phyloP scores from a whole-genome alignment of 2,888 invertebrate species.

The Nephrotoma appendiculata region DNA sequence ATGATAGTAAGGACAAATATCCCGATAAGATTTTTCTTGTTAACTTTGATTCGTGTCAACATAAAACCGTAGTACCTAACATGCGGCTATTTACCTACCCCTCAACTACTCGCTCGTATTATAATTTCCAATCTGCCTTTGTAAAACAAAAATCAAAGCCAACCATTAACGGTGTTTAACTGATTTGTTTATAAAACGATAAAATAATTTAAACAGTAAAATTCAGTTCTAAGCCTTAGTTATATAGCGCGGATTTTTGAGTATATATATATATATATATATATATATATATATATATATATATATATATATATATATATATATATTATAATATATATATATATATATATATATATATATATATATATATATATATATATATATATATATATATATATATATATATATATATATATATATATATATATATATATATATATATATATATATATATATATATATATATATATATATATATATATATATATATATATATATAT shows the following conservation, averaged over 20 bases:
- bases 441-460: neutral
- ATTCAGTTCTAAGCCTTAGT: too few relatives aligned
- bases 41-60: too few relatives aligned
- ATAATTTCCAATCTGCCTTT: too few relatives aligned
- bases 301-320: neutral
- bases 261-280: neutral
- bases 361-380: neutral
- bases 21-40: too few relatives aligned
- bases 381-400: neutral
- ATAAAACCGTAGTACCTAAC: too few relatives aligned
- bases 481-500: neutral
- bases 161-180: too few relatives aligned
- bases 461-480: neutral
- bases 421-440: neutral
- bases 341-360: neutral
- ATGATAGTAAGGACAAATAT: too few relatives aligned
- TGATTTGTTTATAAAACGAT: too few relatives aligned
- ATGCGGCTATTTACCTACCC: too few relatives aligned
- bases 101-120: too few relatives aligned
- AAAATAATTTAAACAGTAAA: too few relatives aligned
- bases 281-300: neutral
- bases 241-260: neutral
- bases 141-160: too few relatives aligned
- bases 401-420: neutral
- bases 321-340: neutral